Evolutionary conservation across 37 sponge, comb jelly and placozoan species (phyloP).

Genomic region (Bolinopsis microptera): DNA sequence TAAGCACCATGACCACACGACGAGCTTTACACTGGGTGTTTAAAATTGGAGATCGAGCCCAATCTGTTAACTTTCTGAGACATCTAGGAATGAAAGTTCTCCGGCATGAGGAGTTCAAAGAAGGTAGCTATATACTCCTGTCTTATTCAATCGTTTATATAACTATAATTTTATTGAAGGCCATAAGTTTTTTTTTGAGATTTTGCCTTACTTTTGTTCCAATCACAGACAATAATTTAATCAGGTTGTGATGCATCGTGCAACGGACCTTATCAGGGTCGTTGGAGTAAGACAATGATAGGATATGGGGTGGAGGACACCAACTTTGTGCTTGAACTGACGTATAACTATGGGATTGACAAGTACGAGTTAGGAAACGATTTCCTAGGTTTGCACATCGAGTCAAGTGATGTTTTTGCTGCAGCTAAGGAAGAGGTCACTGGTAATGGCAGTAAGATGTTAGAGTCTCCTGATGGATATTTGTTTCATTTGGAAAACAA

Average conservation of each 20-base stretch:
- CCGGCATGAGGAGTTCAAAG: conserved; percentile 83
- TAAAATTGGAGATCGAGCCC: conserved; percentile 74
- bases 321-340: conserved; percentile 84
- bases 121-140: no score
- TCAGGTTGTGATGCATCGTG: conserved; percentile 25
- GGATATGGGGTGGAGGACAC: conserved; percentile 79
- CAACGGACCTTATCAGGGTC: conserved; percentile 81
- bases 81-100: conserved; percentile 77
- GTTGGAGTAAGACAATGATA: conserved; percentile 88
- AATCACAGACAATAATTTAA: no score
- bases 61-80: conserved; percentile 71
- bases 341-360: conserved; percentile 87
- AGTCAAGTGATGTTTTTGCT: neutral
- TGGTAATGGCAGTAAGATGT: conserved; percentile 62
- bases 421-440: conserved; percentile 47
- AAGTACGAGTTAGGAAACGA: conserved; percentile 76
- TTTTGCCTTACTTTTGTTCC: no score
- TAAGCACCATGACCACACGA: conserved; percentile 39
- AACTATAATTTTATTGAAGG: no score
- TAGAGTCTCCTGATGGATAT: conserved; percentile 24
- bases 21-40: conserved; percentile 80
- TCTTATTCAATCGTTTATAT: no score
- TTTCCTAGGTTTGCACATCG: conserved; percentile 67
- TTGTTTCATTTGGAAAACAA: neutral
- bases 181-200: no score